These are phyloP conservation scores for Ips typographus DNA, from an alignment of 1,140 invertebrate genomes.

Conservation along the genomic window DNA sequence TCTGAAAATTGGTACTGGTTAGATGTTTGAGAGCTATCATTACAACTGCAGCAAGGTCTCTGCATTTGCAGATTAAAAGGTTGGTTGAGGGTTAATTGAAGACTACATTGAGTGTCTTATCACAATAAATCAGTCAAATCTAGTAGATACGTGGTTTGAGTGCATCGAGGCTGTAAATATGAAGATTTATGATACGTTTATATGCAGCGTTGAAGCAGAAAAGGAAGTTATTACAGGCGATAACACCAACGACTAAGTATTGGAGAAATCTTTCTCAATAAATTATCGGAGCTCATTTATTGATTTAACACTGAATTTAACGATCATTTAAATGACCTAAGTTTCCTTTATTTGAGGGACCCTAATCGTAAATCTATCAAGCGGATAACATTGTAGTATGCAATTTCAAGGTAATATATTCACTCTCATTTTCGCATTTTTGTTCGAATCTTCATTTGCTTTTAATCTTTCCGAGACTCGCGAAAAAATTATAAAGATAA, in stretches of 20 bases:
- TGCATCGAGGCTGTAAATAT: slow-evolving; percentile 8
- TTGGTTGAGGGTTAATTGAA: too few relatives aligned
- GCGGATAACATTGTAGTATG: background rate
- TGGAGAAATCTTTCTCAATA: too few relatives aligned
- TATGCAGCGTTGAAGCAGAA: background rate
- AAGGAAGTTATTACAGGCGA: background rate
- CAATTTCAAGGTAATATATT: background rate
- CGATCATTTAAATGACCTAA: background rate
- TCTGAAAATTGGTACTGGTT: background rate
- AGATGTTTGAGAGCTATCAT: background rate
- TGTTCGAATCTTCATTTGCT: slow-evolving; percentile 12
- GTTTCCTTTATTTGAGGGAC: background rate
- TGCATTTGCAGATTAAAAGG: too few relatives aligned
- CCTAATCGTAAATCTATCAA: background rate
- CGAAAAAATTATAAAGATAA: slow-evolving; percentile 24
- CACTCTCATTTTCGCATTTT: slow-evolving; percentile 15
- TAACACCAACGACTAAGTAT: background rate
- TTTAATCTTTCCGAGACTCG: slow-evolving; percentile 13
- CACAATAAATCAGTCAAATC: too few relatives aligned
- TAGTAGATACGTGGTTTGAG: background rate
- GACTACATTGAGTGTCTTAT: too few relatives aligned
- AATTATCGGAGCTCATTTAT: background rate
- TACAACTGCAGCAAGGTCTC: too few relatives aligned
- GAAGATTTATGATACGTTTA: slow-evolving; percentile 7
- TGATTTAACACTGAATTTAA: background rate